phyloP scores from a whole-genome alignment of 92 coral and sea anemone genomes.

The Plumapathes pennacea region DNA sequence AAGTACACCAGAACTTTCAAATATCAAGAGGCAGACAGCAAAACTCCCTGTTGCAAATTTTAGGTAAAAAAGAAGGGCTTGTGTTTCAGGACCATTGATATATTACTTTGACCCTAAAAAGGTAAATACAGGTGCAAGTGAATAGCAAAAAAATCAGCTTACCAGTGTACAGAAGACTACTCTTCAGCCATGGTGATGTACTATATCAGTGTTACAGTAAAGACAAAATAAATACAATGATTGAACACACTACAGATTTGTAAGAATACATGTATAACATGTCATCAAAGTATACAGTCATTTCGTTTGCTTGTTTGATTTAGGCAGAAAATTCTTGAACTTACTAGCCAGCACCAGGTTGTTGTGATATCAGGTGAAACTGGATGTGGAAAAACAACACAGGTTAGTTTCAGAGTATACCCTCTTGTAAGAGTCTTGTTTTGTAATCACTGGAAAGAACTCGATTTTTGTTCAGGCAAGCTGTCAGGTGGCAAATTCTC shows the following conservation, averaged over 20 bases:
- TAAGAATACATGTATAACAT: neutral
- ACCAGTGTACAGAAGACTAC: no score
- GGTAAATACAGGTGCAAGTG: neutral
- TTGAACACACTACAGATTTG: no score
- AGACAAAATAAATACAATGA: no score
- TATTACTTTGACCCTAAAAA: neutral
- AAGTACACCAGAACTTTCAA: slow-evolving; percentile 14
- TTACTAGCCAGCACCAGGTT: slow-evolving; percentile 65
- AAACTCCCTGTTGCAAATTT: slow-evolving; percentile 61
- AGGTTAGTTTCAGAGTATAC: slow-evolving; percentile 19
- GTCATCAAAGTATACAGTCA: neutral
- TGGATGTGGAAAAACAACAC: slow-evolving; percentile 96
- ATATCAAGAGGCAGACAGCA: slow-evolving; percentile 43
- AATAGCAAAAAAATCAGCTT: neutral
- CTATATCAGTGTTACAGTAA: no score
- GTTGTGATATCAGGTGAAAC: slow-evolving; percentile 95
- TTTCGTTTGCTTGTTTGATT: neutral
- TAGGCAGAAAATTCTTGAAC: slow-evolving; percentile 48
- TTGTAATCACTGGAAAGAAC: neutral
- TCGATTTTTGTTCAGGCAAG: neutral
- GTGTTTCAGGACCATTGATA: neutral
- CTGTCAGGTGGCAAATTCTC: neutral
- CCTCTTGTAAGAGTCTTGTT: neutral
- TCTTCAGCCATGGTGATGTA: no score
- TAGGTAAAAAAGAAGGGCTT: slow-evolving; percentile 26